Base-by-base conservation (phyloP, 2,888 invertebrate genomes). In the Deilephila porcellus region DNA sequence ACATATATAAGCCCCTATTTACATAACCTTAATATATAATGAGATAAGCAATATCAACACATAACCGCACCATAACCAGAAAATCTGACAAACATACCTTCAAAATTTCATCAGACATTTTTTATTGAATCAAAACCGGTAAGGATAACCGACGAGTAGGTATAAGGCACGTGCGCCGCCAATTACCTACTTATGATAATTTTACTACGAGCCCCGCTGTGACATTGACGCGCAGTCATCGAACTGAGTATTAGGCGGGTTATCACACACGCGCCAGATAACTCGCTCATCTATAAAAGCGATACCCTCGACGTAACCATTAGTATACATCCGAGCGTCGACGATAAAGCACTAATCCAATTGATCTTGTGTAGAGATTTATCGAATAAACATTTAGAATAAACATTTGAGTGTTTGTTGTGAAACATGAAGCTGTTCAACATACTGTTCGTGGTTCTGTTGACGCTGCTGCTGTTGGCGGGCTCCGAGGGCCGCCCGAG, bases 221-320 rank as follows among this genome's bases (percentile, higher is more conserved):
- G 93, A 93, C 93, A 93, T 94, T 93, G 93, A 88, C 82, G 75
- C 75, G 77, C 93, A 92, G 93, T 94, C 93, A 93, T 92, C 93
- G 94, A 94, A 93, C 94, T 86, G 78, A 70, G 88, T 83, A 87
- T 93, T 93, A 71, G 91, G 90, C 79, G 87, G 89, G 91, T 91
- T 92, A 93, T 93, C 93, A 82, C 78, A 85, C 93, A 92, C 94
- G 92, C 92, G 93, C 91, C 62, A 83, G 94, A 94, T 94, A 93
- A 91, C 92, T 92, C 80, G 78, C 75, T 77, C 80, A 78, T 82
- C 85, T 93, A 93, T 92, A 94, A 89, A 91, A 87, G 83, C 79
- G 84, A 81, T 82, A 80, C 80, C 84, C 87, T 83, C 75, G 78
- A 79, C 78, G 60, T 77, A 77, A 87, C 84, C 88, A 82, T 82